phyloP scores from a whole-genome alignment of 2,888 invertebrate species.

The Lysandra bellargus region DNA sequence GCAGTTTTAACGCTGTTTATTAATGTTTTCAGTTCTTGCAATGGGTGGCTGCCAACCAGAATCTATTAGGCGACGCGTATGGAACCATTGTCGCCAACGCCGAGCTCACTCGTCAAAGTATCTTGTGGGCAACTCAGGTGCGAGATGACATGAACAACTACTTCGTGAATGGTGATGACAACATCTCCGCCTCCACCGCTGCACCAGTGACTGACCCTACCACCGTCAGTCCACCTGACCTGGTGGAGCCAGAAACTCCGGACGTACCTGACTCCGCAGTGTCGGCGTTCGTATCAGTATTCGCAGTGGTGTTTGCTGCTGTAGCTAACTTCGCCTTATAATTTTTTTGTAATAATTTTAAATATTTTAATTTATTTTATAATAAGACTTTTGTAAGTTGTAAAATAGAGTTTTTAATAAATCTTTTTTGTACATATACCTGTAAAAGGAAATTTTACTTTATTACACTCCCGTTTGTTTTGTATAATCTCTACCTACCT shows the following conservation, averaged over 20 bases:
- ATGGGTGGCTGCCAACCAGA: not conserved
- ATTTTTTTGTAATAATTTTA: not conserved
- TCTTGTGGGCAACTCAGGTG: not conserved
- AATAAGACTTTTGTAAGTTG: not conserved
- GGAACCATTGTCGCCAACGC: not conserved
- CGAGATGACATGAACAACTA: slow-evolving; percentile 15
- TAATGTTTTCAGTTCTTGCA: slow-evolving; percentile 8
- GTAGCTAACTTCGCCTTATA: slow-evolving; percentile 19
- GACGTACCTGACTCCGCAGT: slow-evolving; percentile 8
- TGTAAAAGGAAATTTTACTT: not conserved
- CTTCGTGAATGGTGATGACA: slow-evolving; percentile 8
- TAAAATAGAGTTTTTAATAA: not conserved
- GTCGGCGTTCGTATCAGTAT: slow-evolving; percentile 21
- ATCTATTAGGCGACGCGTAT: not conserved
- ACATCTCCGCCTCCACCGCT: not conserved
- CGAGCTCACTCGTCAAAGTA: slow-evolving; percentile 25
- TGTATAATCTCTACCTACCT: too few relatives aligned
- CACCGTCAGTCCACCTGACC: not conserved
- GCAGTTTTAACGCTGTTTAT: not conserved
- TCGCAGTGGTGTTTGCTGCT: slow-evolving; percentile 9
- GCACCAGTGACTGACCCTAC: not conserved
- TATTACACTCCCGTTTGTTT: not conserved
- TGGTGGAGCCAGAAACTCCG: not conserved
- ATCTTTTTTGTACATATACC: not conserved
- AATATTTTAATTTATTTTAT: slow-evolving; percentile 6